A percentile compares a stretch with the other conserved stretches of the same genome.
Evolutionary conservation across 2,888 invertebrate species (phyloP).

Genomic region (Tortrix viridana): DNA sequence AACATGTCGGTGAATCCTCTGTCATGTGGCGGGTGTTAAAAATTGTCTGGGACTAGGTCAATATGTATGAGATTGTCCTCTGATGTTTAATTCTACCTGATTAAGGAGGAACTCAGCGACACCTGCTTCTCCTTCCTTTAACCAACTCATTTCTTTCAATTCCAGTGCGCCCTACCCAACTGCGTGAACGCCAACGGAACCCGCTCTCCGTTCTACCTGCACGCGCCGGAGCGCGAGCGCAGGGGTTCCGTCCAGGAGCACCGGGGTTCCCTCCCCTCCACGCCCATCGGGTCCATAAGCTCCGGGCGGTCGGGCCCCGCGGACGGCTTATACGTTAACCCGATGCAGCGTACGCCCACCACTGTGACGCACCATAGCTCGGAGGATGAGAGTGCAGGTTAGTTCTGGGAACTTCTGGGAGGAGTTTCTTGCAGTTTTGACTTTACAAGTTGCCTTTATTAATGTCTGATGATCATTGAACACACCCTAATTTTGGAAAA

Average conservation of each 20-base stretch:
- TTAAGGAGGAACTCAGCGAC: too few relatives aligned
- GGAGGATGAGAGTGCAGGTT: constrained; percentile 78
- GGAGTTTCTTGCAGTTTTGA: background rate
- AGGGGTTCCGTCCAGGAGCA: constrained; percentile 63
- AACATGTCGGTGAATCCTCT: too few relatives aligned
- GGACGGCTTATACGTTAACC: constrained; percentile 93
- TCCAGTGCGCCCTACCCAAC: constrained; percentile 82
- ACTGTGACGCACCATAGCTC: constrained; percentile 67
- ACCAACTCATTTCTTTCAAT: constrained; percentile 40
- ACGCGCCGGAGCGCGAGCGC: constrained; percentile 85
- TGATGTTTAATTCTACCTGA: too few relatives aligned
- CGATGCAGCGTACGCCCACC: constrained; percentile 85
- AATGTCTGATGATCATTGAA: too few relatives aligned
- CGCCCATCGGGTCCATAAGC: constrained; percentile 71
- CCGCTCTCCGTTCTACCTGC: constrained; percentile 89
- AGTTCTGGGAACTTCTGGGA: constrained; percentile 23
- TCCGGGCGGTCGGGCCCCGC: constrained; percentile 84
- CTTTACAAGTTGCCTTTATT: background rate
- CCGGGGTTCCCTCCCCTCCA: constrained; percentile 69
- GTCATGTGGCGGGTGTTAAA: too few relatives aligned
- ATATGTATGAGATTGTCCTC: too few relatives aligned
- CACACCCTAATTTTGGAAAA: too few relatives aligned
- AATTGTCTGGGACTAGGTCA: too few relatives aligned
- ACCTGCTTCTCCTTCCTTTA: background rate
- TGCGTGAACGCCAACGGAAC: constrained; percentile 78